phyloP scores from a whole-genome alignment of 2,113 vertebrate genomes.

The Eubucco bourcierii region DNA sequence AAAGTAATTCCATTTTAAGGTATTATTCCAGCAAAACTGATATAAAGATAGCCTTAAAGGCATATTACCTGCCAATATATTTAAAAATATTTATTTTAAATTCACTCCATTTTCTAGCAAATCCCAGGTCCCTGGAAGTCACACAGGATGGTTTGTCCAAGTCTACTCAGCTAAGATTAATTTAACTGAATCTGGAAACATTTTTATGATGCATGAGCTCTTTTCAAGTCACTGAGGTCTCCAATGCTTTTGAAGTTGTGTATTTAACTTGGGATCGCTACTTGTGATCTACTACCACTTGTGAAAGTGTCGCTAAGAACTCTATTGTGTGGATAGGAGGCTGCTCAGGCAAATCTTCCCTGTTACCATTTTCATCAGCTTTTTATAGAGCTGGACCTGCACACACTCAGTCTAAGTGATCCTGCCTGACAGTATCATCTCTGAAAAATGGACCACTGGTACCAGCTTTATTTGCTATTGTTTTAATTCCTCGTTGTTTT shows the following conservation, averaged over 20 bases:
- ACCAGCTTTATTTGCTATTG: not conserved
- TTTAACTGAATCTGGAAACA: not conserved
- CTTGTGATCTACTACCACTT: not conserved
- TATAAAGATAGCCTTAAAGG: not conserved
- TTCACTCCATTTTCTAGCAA: not conserved
- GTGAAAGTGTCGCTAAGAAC: not conserved
- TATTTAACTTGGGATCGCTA: not conserved
- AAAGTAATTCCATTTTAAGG: not conserved
- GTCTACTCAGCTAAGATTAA: not conserved
- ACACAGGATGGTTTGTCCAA: not conserved
- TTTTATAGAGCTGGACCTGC: not conserved
- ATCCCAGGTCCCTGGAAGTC: not conserved
- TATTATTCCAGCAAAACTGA: not conserved
- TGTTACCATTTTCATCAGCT: not conserved
- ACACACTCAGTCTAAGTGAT: not conserved
- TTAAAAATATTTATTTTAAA: not conserved
- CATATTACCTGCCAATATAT: not conserved
- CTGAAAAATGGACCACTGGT: not conserved
- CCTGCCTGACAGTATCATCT: not conserved
- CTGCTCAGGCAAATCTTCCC: not conserved
- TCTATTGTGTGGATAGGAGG: not conserved
- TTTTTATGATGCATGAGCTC: not conserved
- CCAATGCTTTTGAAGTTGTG: not conserved
- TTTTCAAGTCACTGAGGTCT: not conserved
- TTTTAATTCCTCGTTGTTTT: not conserved